Conservation (phyloP, 2,888 invertebrate genomes). For the Tiphia femorata region DNA sequence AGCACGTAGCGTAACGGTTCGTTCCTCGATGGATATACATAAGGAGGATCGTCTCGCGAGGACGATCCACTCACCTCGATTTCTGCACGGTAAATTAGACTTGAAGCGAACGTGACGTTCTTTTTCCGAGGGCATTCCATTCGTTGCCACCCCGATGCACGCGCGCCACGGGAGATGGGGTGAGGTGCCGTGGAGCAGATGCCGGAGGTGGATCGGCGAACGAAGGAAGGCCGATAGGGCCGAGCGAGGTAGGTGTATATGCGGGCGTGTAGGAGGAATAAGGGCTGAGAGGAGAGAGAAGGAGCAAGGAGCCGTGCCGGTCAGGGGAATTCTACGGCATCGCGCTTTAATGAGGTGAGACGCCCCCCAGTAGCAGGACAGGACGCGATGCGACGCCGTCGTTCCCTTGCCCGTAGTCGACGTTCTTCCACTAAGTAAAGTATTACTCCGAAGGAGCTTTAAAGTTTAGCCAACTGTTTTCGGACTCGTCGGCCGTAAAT, state of each 20-base stretch:
- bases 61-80: constrained; percentile 12
- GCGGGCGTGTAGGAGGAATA: constrained; percentile 6
- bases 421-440: no score
- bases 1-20: neutral
- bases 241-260: neutral
- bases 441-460: constrained; percentile 64
- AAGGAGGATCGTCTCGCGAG: neutral
- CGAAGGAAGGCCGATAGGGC: neutral
- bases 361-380: constrained; percentile 17
- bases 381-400: no score
- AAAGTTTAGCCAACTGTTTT: constrained; percentile 61
- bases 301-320: no score
- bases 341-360: constrained; percentile 55
- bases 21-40: no score
- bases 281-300: neutral
- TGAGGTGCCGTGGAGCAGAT: neutral
- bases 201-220: neutral
- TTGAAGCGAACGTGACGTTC: constrained; percentile 50
- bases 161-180: neutral
- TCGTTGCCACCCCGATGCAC: neutral
- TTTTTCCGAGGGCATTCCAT: constrained; percentile 27
- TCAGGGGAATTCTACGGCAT: constrained; percentile 4
- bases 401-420: no score
- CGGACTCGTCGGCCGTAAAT: constrained; percentile 56
- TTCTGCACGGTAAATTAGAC: constrained; percentile 48